phyloP scores from a whole-genome alignment of 2,797 vertebrate species.

The Halcyon badia region DNA sequence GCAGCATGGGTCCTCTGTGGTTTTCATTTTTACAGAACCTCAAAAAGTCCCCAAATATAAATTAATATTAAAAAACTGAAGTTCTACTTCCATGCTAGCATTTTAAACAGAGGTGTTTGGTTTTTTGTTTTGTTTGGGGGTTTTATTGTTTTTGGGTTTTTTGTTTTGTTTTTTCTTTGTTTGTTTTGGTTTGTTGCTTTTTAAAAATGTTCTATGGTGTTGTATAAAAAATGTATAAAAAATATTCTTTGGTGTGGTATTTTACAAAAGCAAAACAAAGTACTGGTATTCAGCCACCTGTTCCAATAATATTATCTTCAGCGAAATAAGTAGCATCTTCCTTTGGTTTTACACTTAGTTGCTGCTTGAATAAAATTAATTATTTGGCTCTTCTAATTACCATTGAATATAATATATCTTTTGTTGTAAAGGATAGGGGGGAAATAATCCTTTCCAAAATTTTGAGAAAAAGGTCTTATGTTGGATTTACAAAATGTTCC shows the following conservation, averaged over 20 bases:
- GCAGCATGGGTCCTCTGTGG: background rate
- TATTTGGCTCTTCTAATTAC: conserved; percentile 2
- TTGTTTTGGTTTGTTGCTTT: too few relatives aligned
- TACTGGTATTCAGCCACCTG: background rate
- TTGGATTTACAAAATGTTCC: conserved; percentile 59
- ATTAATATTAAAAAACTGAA: background rate
- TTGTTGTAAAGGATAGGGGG: background rate
- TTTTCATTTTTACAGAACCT: background rate
- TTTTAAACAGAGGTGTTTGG: background rate
- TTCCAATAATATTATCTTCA: conserved; percentile 4
- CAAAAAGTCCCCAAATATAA: background rate
- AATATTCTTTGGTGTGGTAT: background rate
- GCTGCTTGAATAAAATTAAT: conserved; percentile 40
- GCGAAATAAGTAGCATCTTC: background rate
- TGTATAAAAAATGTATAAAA: background rate
- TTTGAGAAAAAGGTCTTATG: background rate
- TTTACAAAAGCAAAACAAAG: background rate
- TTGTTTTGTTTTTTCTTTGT: too few relatives aligned
- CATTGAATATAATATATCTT: conserved; percentile 28
- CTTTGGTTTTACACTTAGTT: conserved; percentile 3
- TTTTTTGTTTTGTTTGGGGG: too few relatives aligned
- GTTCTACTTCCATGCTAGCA: background rate
- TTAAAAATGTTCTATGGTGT: background rate
- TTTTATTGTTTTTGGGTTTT: too few relatives aligned
- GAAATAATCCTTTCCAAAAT: conserved; percentile 24